phyloP scores from a whole-genome alignment of 1,140 invertebrate species.

The Drosophila sulfurigaster region DNA sequence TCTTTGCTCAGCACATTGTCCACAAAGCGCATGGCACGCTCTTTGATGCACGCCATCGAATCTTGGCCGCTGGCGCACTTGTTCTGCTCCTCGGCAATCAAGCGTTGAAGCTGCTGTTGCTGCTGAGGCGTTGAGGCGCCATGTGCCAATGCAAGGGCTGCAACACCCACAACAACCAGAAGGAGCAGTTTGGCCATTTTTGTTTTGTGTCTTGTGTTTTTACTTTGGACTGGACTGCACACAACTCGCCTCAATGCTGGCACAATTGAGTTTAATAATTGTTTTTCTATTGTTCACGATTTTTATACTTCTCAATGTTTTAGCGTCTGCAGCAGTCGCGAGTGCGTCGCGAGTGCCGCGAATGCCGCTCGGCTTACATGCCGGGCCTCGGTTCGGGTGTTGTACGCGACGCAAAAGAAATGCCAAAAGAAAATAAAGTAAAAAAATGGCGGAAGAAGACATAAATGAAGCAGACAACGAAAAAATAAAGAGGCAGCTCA shows the following conservation, averaged over 20 bases:
- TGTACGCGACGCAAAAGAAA: slow-evolving; percentile 53
- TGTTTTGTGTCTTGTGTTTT: slow-evolving; percentile 34
- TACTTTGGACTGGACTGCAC: slow-evolving; percentile 43
- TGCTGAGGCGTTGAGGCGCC: slow-evolving; percentile 88
- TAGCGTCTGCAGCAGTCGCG: slow-evolving; percentile 33
- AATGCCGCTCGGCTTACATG: slow-evolving; percentile 14
- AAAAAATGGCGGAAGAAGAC: slow-evolving; percentile 80
- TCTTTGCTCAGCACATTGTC: slow-evolving; percentile 92
- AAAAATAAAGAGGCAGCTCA: slow-evolving; percentile 48
- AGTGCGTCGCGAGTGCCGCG: slow-evolving; percentile 9
- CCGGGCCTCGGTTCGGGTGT: slow-evolving; percentile 12
- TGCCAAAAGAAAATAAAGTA: slow-evolving; percentile 41
- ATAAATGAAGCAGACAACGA: slow-evolving; percentile 69
- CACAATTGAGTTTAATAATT: slow-evolving; percentile 84
- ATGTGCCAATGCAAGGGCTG: slow-evolving; percentile 50
- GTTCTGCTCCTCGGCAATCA: slow-evolving; percentile 90
- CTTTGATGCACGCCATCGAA: slow-evolving; percentile 92
- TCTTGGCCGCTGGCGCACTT: slow-evolving; percentile 91
- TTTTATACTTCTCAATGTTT: slow-evolving; percentile 84
- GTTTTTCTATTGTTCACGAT: slow-evolving; percentile 85
- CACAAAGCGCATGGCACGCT: slow-evolving; percentile 91
- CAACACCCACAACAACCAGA: slow-evolving; percentile 64
- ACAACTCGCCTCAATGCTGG: slow-evolving; percentile 80
- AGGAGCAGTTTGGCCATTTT: slow-evolving; percentile 76
- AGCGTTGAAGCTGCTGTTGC: slow-evolving; percentile 89